These are phyloP conservation scores for Serranochromis macrocephalus DNA, from an alignment of 2,113 vertebrate genomes.

Conservation along the genomic window DNA sequence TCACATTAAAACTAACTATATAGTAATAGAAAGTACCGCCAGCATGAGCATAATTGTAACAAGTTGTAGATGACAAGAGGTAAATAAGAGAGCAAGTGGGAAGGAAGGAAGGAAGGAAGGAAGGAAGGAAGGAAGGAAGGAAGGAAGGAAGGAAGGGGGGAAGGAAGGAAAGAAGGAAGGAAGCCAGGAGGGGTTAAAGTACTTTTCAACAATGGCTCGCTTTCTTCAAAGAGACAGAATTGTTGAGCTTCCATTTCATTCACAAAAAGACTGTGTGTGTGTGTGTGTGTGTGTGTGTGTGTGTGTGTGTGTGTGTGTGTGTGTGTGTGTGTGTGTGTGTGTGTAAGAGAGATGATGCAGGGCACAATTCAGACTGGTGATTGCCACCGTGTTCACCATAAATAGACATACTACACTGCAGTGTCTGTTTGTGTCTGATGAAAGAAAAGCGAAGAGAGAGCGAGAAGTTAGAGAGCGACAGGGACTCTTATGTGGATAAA, in stretches of 20 bases:
- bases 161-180: background rate
- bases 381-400: background rate
- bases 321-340: background rate
- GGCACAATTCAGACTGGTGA: background rate
- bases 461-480: background rate
- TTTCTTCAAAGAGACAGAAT: slow-evolving; percentile 46
- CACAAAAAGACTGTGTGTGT: background rate
- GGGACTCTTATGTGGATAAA: background rate
- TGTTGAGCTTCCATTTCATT: slow-evolving; percentile 28
- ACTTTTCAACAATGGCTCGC: slow-evolving; percentile 14
- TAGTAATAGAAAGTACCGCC: background rate
- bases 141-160: background rate
- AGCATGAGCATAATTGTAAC: background rate
- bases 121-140: background rate
- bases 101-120: background rate
- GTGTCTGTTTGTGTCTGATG: slow-evolving; percentile 7
- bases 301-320: background rate
- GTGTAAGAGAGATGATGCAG: background rate
- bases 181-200: background rate
- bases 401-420: background rate
- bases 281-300: background rate
- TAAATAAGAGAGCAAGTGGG: background rate
- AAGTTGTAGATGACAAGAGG: background rate
- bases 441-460: background rate
- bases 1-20: background rate